Base-by-base conservation (phyloP, 2,113 vertebrate genomes). In the Chionodraco myersi region DNA sequence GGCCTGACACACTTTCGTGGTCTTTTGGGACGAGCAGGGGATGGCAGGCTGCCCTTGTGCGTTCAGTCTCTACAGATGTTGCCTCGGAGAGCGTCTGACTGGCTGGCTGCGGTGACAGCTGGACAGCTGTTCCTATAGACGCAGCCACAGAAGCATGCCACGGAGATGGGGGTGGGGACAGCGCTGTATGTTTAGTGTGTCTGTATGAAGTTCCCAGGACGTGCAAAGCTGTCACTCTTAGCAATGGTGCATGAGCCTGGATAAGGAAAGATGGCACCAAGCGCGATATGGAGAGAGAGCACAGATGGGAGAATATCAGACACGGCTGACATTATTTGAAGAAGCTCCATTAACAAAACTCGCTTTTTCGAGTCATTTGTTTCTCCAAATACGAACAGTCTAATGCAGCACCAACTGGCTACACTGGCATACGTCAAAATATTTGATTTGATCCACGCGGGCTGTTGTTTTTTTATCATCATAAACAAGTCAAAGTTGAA, bases 121-220 rank as follows among this genome's bases (percentile, higher is more conserved):
- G 95, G 95, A 93, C 94, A 95, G 95, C 93, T 95, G 95, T 95
- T 95, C 80, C 84, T 91, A 90, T 90, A 92, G 92, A 92, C 80
- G 89, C 86, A 92, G 88, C 83, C 90, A 93, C 83, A 86, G 94
- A 93, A 91, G 91, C 91, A 93, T 93, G 86, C 73, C 86, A 79
- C 45, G 23, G 74, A 77, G 80, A 86, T 72, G 83, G 69, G 48
- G 64, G 70, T n/a, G 41, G 44, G 65, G 64, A 6, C 30, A 59
- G 79, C 16, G 79, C 70, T 61, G 86, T 82, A 83, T 88, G 84
- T 90, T 92, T 90, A 76, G 82, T 93, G 88, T 89, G 90, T 91
- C 88, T 83, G 86, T 89, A 89, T 84, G 85, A 86, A 86, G 91
- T 94, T 94, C 92, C 93, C 92, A 89, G 88, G 92, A 94, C 86